Conservation (phyloP, 2,113 vertebrate species). For the Eptesicus fuscus region DNA sequence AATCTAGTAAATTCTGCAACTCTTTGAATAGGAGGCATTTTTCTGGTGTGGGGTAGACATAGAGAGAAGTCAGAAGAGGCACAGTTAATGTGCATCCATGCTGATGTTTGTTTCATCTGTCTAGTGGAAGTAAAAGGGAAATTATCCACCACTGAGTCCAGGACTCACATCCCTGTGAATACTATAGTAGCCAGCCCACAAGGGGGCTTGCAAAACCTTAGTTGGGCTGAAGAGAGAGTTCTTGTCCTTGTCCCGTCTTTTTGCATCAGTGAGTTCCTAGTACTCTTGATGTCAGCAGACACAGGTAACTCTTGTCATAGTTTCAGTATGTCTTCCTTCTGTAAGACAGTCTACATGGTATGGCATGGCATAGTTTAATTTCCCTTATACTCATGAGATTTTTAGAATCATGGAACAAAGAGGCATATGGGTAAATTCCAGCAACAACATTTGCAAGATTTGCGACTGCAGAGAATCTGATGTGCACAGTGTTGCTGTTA, state of each 20-base stretch:
- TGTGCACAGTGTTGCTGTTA: neutral
- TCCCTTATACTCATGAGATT: neutral
- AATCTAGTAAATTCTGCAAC: neutral
- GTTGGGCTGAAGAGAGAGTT: neutral
- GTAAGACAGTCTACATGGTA: neutral
- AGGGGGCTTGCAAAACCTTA: neutral
- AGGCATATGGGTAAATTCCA: neutral
- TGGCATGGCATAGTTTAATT: neutral
- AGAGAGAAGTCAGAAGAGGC: neutral
- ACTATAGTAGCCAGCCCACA: neutral
- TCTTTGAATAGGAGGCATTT: neutral
- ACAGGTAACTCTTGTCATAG: neutral
- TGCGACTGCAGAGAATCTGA: neutral
- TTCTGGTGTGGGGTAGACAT: neutral
- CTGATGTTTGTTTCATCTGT: neutral
- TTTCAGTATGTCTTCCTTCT: neutral
- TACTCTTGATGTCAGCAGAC: neutral
- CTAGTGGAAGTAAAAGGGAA: neutral
- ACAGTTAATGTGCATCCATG: neutral
- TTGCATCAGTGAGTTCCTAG: neutral
- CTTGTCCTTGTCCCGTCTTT: neutral
- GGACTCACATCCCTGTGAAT: neutral
- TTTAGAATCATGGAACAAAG: neutral
- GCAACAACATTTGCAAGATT: neutral
- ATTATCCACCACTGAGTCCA: neutral